Evolutionary conservation across 2,888 invertebrate genomes (phyloP).

Genomic region (Hirudinaria manillensis): DNA sequence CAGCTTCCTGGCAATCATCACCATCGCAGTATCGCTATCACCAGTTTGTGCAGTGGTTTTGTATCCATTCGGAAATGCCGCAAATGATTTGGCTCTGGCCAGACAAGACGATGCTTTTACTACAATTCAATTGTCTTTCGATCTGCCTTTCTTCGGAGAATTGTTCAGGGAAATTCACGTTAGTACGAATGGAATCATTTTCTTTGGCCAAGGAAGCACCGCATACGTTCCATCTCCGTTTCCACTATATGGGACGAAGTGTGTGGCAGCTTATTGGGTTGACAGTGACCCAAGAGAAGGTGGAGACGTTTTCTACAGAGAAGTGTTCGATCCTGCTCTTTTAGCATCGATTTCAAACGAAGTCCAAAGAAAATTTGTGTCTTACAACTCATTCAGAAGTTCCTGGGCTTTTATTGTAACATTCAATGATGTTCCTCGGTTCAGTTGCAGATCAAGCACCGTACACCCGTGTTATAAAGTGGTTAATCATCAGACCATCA

Average conservation of each 20-base stretch:
- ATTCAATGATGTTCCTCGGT: constrained; percentile 22
- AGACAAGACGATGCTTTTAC: constrained; percentile 28
- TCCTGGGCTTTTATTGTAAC: constrained; percentile 29
- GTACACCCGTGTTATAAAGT: constrained; percentile 7
- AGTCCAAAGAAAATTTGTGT: constrained; percentile 13
- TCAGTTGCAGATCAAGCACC: constrained; percentile 6
- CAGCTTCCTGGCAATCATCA: background rate
- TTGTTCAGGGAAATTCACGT: constrained; percentile 16
- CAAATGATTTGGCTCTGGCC: constrained; percentile 19
- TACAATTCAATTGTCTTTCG: constrained; percentile 5
- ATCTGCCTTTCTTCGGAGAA: constrained; percentile 28
- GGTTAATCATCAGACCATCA: constrained; percentile 28
- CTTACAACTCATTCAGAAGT: constrained; percentile 14
- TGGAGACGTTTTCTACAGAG: constrained; percentile 29
- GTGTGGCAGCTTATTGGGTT: constrained; percentile 30
- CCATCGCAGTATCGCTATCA: background rate
- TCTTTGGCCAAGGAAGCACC: constrained; percentile 26
- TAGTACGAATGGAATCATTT: constrained; percentile 31
- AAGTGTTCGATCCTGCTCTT: constrained; percentile 15
- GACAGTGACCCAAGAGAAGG: constrained; percentile 30
- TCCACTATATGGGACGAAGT: constrained; percentile 12
- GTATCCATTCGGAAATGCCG: constrained; percentile 19
- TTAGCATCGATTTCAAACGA: background rate
- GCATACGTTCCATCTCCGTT: constrained; percentile 11
- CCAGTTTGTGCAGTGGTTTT: background rate